Base-by-base conservation (phyloP, 1,140 invertebrate species). In the Idris sp. region DNA sequence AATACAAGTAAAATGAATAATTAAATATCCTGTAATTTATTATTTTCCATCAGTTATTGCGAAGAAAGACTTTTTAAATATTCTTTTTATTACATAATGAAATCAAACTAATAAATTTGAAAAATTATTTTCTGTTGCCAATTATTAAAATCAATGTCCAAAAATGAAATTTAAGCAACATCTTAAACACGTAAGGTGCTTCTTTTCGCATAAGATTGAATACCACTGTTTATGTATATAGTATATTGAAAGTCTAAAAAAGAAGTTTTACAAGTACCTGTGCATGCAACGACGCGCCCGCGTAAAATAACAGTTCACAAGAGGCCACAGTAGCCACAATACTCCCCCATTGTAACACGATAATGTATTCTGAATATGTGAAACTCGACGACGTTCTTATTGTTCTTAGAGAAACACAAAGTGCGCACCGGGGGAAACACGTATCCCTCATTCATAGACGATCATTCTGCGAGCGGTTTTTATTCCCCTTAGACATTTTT, bases 341-440 rank as follows among this genome's bases (percentile, higher is more conserved):
- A 26, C 56, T 78, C 72, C 75, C 71, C 59, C 49, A 73, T 79
- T 72, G 78, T 76, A 76, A 78, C 40, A 43, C 53, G 76, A 80
- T 80, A 78, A 80, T 76, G 76, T 74, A 77, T 75, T 77, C 73
- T 59, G 65, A 76, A 76, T 73, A 74, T 76, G 73, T 74, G 76
- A 77, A 76, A 74, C 53, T 64, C 58, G 62, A 62, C 56, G 71
- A 76, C 54, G 30, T 64, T 72, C 74, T 76, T 48, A 76, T 76
- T 76, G 74, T 76, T 26, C 48, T 46, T 43, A 68, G 49, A 76
- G 61, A 62, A 68, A 58, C 56, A 72, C 61, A 75, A 81, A 81
- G 78, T 81, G 77, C 76, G 73, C 61, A 59, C 49, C 28, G 22
- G 44, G 54, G 26, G 6, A n/a, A 67, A 56, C 38, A 35, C 11